These are phyloP conservation scores for Gadopsis bispinosus DNA, from an alignment of 2,797 vertebrate species.

Conservation along the genomic window DNA sequence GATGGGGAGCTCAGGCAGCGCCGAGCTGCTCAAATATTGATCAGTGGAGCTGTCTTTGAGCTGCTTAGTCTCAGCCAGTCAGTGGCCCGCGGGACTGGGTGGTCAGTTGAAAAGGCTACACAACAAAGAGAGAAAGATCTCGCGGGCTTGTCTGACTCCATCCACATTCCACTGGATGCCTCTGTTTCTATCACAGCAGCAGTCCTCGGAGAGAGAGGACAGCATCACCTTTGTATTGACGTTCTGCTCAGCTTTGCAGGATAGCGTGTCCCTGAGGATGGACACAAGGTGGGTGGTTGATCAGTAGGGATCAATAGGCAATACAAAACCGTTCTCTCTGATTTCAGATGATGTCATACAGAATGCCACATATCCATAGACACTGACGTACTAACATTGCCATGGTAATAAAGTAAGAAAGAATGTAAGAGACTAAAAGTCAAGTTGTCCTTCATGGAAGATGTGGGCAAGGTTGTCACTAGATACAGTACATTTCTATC, in stretches of 20 bases:
- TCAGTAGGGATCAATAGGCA: constrained; percentile 50
- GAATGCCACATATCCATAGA: background rate
- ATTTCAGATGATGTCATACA: constrained; percentile 23
- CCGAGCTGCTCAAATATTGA: constrained; percentile 81
- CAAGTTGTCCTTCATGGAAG: background rate
- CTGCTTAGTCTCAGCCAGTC: constrained; percentile 63
- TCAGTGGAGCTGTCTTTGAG: constrained; percentile 68
- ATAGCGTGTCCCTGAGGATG: constrained; percentile 41
- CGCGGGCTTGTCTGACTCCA: constrained; percentile 43
- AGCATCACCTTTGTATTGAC: constrained; percentile 59
- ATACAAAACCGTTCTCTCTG: background rate
- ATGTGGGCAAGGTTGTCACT: background rate
- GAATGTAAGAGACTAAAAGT: background rate
- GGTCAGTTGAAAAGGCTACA: constrained; percentile 59
- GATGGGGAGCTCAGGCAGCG: constrained; percentile 37
- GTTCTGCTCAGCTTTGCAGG: constrained; percentile 42
- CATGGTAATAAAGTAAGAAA: background rate
- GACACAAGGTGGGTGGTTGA: constrained; percentile 34
- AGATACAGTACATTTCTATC: background rate
- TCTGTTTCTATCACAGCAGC: constrained; percentile 50
- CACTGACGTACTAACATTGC: background rate
- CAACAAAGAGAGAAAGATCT: constrained; percentile 60
- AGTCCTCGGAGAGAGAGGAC: constrained; percentile 35
- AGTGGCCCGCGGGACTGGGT: constrained; percentile 51
- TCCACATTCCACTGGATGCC: constrained; percentile 43